phyloP scores from a whole-genome alignment of 2,797 vertebrate genomes.

The Paramormyrops hopkinsi region DNA sequence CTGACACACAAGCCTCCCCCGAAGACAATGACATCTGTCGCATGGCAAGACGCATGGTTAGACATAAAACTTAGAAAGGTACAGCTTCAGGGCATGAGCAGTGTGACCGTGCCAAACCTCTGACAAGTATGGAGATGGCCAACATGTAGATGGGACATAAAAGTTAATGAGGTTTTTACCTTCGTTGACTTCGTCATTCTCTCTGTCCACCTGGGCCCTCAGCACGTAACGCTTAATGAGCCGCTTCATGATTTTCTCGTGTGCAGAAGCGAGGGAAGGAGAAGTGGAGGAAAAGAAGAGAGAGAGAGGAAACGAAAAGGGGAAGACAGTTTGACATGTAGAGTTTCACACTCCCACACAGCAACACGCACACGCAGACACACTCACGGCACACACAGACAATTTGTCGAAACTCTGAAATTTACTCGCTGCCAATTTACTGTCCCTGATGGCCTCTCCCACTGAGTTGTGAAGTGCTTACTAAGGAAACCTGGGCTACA shows the following conservation, averaged over 20 bases:
- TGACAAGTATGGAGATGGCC: background rate
- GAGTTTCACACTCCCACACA: background rate
- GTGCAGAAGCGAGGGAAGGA: conserved; percentile 33
- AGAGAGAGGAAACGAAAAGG: background rate
- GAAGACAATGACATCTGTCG: background rate
- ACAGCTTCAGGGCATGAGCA: background rate
- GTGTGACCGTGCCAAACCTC: background rate
- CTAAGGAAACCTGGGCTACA: conserved; percentile 8
- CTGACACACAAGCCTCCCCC: background rate
- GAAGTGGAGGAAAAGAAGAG: background rate
- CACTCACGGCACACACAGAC: background rate
- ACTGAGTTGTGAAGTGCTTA: conserved; percentile 10
- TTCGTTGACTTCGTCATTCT: conserved; percentile 96
- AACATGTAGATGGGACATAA: background rate
- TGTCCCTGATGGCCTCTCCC: background rate
- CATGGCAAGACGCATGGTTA: background rate
- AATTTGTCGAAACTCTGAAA: background rate
- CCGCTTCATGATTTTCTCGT: conserved; percentile 94
- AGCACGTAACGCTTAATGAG: conserved; percentile 93
- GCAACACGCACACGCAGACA: background rate
- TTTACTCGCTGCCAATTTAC: background rate
- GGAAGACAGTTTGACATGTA: background rate
- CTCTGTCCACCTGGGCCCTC: conserved; percentile 93
- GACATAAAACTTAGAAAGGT: background rate
- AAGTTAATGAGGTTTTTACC: conserved; percentile 55